Conservation (phyloP, 1,140 invertebrate genomes). For the Aphelenchoides besseyi region DNA sequence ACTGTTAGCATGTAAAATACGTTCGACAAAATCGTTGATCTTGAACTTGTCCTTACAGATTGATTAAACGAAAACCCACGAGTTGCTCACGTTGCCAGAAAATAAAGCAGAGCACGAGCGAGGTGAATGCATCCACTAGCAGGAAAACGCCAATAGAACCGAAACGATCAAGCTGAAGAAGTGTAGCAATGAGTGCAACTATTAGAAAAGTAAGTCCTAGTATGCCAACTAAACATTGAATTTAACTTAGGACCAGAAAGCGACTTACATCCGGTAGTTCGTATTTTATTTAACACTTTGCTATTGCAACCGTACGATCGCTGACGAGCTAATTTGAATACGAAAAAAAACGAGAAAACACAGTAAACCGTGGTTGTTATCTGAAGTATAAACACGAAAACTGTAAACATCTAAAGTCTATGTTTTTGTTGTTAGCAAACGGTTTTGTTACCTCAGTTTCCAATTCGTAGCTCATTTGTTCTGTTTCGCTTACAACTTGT, state of each 20-base stretch:
- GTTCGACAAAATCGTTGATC: not conserved
- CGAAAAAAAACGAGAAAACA: not conserved
- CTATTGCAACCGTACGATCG: not conserved
- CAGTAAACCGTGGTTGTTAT: not conserved
- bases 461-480: not conserved
- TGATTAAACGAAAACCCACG: constrained; percentile 3
- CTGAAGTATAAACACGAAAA: not conserved
- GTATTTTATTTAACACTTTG: not conserved
- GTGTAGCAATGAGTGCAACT: not conserved
- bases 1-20: constrained; percentile 3
- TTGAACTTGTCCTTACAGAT: not conserved
- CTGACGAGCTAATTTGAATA: not conserved
- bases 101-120: constrained; percentile 5
- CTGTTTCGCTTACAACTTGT: not conserved
- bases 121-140: not conserved
- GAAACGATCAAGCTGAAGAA: not conserved
- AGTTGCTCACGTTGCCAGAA: constrained; percentile 1
- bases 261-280: not conserved
- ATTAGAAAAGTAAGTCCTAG: not conserved
- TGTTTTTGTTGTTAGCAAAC: not conserved
- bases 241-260: not conserved
- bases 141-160: constrained; percentile 3
- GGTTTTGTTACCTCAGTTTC: not conserved
- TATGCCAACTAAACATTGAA: constrained; percentile 9
- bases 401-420: not conserved